Percentiles rank a stretch among this genome's conserved stretches.
Conservation (phyloP, 2,113 vertebrate genomes). For the Parus major region DNA sequence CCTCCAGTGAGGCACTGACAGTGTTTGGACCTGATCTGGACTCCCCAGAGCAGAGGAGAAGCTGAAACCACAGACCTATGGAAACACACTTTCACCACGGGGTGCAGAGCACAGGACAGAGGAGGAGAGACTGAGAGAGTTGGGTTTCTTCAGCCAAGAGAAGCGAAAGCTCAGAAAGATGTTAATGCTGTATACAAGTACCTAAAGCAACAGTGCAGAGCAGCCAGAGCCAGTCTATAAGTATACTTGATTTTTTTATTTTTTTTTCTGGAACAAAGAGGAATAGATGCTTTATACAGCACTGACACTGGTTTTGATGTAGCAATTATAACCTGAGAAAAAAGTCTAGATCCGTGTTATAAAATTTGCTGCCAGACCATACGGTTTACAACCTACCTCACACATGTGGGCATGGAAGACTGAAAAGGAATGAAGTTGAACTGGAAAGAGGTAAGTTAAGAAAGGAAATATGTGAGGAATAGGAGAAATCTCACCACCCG, state of each 20-base stretch:
- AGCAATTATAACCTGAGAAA: not conserved
- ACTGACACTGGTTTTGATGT: not conserved
- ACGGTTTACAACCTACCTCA: not conserved
- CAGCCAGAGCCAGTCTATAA: not conserved
- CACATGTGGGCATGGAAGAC: not conserved
- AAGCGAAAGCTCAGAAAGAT: not conserved
- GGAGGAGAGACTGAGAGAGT: not conserved
- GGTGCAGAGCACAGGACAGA: not conserved
- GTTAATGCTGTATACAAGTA: not conserved
- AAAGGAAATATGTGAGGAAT: not conserved
- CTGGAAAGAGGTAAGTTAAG: not conserved
- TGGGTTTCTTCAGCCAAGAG: fast-evolving
- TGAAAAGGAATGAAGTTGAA: not conserved
- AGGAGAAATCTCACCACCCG: not conserved
- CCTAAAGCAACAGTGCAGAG: not conserved
- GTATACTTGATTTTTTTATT: not conserved
- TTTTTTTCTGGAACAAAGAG: not conserved
- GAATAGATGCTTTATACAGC: not conserved
- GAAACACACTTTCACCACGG: not conserved
- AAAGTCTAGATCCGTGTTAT: not conserved
- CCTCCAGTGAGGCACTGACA: not conserved
- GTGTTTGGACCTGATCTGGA: not conserved
- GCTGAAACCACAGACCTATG: not conserved
- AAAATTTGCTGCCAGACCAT: not conserved
- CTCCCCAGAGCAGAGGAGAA: not conserved